These are phyloP conservation scores for Solenopsis fugax DNA, from an alignment of 1,140 invertebrate species.

Conservation along the genomic window DNA sequence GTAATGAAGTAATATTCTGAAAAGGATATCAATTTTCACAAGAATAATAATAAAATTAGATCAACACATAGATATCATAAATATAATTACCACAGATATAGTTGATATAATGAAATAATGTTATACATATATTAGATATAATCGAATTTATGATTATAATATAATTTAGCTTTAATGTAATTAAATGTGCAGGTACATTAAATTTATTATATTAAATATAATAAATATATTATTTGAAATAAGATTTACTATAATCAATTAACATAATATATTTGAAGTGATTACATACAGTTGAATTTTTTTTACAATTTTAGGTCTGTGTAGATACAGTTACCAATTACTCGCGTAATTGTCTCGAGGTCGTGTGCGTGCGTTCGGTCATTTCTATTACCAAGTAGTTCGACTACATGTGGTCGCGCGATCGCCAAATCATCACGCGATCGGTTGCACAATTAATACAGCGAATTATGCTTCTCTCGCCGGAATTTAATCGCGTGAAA, in stretches of 20 bases:
- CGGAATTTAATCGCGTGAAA: conserved; percentile 29
- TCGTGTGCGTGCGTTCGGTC: background rate
- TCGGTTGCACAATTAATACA: conserved; percentile 34
- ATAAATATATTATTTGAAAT: background rate
- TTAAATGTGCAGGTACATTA: background rate
- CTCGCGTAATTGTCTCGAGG: background rate
- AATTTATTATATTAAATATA: background rate
- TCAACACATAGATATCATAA: background rate
- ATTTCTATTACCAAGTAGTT: background rate
- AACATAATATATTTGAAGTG: background rate
- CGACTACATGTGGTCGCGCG: background rate
- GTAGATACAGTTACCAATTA: background rate
- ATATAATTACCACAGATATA: background rate
- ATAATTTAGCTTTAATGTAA: background rate
- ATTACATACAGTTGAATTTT: background rate
- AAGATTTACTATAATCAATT: background rate
- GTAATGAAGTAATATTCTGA: too few species aligned
- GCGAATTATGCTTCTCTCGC: background rate
- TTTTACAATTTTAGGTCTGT: background rate
- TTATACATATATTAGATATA: background rate
- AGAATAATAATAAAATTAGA: background rate
- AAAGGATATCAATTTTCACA: background rate
- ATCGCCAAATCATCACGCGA: background rate
- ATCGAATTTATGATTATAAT: background rate
- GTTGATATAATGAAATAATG: background rate